Conservation (phyloP, 2,888 invertebrate genomes). For the Ypsolopha scabrella region DNA sequence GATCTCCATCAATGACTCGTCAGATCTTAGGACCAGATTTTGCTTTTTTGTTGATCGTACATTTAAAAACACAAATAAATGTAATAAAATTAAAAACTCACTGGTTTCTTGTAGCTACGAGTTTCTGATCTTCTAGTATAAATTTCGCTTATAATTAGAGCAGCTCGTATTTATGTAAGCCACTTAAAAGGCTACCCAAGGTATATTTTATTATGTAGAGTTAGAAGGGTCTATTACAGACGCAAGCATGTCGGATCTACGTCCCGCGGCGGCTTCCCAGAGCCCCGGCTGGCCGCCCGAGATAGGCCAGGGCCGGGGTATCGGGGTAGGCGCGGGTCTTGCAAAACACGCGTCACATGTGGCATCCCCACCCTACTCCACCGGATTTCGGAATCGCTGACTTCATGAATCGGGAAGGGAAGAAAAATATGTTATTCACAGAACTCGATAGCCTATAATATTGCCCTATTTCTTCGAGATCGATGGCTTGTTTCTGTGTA, state of each 20-base stretch:
- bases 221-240: slow-evolving; percentile 1
- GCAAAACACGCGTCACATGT: neutral
- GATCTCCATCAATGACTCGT: too few relatives aligned
- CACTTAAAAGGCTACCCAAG: too few relatives aligned
- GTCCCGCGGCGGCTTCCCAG: neutral
- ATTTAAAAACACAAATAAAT: too few relatives aligned
- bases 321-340: neutral
- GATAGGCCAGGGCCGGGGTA: neutral
- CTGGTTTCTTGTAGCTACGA: too few relatives aligned
- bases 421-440: slow-evolving; percentile 11
- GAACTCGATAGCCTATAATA: neutral
- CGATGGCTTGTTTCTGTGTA: too few relatives aligned
- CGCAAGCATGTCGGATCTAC: slow-evolving; percentile 3
- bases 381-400: slow-evolving; percentile 2
- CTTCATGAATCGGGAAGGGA: neutral
- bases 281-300: neutral
- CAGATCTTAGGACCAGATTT: too few relatives aligned
- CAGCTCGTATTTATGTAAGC: too few relatives aligned
- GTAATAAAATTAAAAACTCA: too few relatives aligned
- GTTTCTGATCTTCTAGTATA: too few relatives aligned
- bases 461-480: too few relatives aligned
- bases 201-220: neutral
- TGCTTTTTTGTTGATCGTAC: too few relatives aligned
- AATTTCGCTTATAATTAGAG: too few relatives aligned
- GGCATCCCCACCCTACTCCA: slow-evolving; percentile 4